These are phyloP conservation scores for Calonectris borealis DNA, from an alignment of 2,113 vertebrate species.

Conservation along the genomic window DNA sequence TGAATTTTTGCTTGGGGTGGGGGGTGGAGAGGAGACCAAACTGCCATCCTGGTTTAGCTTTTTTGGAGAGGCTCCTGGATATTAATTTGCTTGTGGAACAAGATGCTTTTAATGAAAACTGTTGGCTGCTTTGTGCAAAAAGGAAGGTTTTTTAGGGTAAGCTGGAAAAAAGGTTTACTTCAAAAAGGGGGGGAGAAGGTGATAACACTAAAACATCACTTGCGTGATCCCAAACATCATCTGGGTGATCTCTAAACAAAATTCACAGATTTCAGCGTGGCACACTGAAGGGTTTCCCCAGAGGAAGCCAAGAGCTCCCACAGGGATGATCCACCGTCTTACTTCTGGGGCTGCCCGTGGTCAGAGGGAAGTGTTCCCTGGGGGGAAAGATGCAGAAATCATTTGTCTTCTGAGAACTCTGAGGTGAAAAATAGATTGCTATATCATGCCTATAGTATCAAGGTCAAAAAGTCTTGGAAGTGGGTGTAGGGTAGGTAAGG, in stretches of 20 bases:
- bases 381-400: neutral
- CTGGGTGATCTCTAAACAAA: neutral
- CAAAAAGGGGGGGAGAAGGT: rapidly evolving
- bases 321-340: neutral
- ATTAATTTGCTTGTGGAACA: neutral
- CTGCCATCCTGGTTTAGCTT: neutral
- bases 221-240: neutral
- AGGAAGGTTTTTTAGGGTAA: neutral
- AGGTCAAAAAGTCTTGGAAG: neutral
- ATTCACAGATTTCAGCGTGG: neutral
- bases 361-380: neutral
- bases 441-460: neutral
- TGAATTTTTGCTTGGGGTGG: neutral
- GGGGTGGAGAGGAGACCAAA: neutral
- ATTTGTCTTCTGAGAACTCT: neutral
- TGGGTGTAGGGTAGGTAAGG: no score
- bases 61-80: neutral
- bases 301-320: neutral
- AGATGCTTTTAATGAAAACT: neutral
- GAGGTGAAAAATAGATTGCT: neutral
- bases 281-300: neutral
- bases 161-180: neutral
- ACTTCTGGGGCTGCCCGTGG: neutral
- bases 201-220: neutral
- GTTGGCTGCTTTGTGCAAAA: neutral